Conservation (phyloP, 2,113 vertebrate genomes). For the Gymnogyps californianus region DNA sequence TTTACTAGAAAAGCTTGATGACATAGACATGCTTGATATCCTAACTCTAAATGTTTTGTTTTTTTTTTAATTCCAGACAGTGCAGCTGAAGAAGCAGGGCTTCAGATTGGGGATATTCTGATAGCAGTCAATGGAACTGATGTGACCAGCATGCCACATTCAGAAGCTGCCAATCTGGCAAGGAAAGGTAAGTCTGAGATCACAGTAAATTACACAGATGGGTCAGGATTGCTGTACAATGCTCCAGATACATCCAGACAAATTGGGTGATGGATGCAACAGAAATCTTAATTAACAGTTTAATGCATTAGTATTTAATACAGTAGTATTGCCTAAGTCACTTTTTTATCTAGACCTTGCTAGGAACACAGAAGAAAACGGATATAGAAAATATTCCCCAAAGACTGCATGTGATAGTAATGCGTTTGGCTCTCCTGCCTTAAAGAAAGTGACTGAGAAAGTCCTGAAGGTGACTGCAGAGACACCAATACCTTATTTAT, state of each 20-base stretch:
- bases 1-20: neutral
- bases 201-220: neutral
- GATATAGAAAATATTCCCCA: neutral
- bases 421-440: neutral
- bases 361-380: neutral
- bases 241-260: neutral
- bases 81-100: constrained; percentile 86
- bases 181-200: constrained; percentile 75
- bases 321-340: neutral
- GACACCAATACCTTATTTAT: neutral
- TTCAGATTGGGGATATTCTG: constrained; percentile 85
- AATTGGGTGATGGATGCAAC: neutral
- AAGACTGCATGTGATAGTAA: neutral
- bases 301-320: neutral
- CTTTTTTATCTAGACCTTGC: neutral
- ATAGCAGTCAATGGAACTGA: constrained; percentile 87
- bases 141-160: constrained; percentile 85
- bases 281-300: neutral
- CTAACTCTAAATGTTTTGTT: neutral
- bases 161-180: constrained; percentile 86
- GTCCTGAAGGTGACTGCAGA: neutral
- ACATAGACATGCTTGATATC: neutral
- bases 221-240: neutral
- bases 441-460: neutral
- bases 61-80: constrained; percentile 73